Percentiles rank a stretch among this genome's conserved stretches.
Evolutionary conservation across 2,113 vertebrate species (phyloP).

Genomic region (Psilopogon haemacephalus): DNA sequence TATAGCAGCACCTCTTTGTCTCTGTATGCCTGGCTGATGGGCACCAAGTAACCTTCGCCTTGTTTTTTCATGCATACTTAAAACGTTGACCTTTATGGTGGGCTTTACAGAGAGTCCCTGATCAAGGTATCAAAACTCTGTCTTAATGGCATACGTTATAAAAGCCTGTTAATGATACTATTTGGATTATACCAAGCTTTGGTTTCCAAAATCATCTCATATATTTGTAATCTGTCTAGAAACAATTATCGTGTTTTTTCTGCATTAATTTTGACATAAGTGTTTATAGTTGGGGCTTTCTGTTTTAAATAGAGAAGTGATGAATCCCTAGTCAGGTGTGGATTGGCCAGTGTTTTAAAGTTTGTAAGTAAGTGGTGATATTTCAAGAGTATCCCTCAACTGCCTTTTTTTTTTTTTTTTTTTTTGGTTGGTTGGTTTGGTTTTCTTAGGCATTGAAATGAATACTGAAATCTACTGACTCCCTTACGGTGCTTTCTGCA

Average conservation of each 20-base stretch:
- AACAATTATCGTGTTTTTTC: not conserved
- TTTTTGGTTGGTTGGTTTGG: no score
- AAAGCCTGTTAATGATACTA: not conserved
- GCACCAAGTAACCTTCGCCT: not conserved
- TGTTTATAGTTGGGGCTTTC: not conserved
- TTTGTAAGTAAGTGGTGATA: not conserved
- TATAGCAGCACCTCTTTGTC: conserved; percentile 41
- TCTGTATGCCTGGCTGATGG: not conserved
- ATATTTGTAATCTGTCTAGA: not conserved
- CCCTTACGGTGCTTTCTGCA: not conserved
- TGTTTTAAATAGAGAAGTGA: not conserved
- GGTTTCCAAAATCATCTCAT: not conserved
- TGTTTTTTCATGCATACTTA: not conserved
- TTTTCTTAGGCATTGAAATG: not conserved
- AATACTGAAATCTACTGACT: not conserved
- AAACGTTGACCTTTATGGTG: not conserved
- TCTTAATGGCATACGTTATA: not conserved
- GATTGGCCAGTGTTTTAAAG: not conserved
- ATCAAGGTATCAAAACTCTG: not conserved
- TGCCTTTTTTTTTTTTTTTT: not conserved
- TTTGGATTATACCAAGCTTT: not conserved
- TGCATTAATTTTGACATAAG: not conserved
- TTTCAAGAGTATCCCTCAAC: not conserved
- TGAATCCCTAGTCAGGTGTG: not conserved
- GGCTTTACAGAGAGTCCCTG: not conserved